A percentile compares a stretch with the other conserved stretches of the same genome.
Evolutionary conservation across 2,113 vertebrate species (phyloP).

Genomic region (Polypterus bichir): DNA sequence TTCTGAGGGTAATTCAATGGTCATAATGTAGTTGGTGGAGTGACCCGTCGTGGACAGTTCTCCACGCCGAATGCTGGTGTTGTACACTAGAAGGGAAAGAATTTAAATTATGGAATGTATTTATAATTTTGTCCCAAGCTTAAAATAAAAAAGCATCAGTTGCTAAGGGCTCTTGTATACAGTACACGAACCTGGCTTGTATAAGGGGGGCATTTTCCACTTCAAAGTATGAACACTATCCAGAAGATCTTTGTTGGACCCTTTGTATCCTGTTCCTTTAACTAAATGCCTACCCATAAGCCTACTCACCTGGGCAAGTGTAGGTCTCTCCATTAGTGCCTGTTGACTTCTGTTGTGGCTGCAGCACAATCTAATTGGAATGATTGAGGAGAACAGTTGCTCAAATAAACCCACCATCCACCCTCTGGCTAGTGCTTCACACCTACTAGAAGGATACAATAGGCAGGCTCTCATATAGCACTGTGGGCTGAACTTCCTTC

Average conservation of each 20-base stretch:
- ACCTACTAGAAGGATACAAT: conserved; percentile 21
- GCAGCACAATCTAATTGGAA: conserved; percentile 18
- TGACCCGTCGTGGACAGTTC: conserved; percentile 24
- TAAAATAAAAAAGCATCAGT: too few relatives aligned
- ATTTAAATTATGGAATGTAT: background rate
- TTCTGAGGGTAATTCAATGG: conserved; percentile 20
- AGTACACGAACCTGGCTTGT: too few relatives aligned
- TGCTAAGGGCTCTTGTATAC: too few relatives aligned
- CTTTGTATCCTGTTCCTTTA: too few relatives aligned
- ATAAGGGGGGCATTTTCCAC: too few relatives aligned
- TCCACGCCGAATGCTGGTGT: conserved; percentile 21
- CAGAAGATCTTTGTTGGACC: too few relatives aligned
- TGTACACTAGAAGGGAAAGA: conserved; percentile 19
- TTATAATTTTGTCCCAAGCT: too few relatives aligned
- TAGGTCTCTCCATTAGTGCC: conserved; percentile 10
- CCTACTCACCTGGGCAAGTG: conserved; percentile 20
- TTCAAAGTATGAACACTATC: too few relatives aligned
- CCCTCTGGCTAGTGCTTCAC: background rate
- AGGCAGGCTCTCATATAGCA: conserved; percentile 23
- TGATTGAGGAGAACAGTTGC: conserved; percentile 1
- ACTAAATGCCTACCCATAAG: too few relatives aligned
- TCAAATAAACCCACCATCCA: background rate
- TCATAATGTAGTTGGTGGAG: conserved; percentile 25
- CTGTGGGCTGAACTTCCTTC: conserved; percentile 20
- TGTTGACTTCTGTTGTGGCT: conserved; percentile 14